Base-by-base conservation (phyloP, 2,113 vertebrate genomes). In the Macaca mulatta region DNA sequence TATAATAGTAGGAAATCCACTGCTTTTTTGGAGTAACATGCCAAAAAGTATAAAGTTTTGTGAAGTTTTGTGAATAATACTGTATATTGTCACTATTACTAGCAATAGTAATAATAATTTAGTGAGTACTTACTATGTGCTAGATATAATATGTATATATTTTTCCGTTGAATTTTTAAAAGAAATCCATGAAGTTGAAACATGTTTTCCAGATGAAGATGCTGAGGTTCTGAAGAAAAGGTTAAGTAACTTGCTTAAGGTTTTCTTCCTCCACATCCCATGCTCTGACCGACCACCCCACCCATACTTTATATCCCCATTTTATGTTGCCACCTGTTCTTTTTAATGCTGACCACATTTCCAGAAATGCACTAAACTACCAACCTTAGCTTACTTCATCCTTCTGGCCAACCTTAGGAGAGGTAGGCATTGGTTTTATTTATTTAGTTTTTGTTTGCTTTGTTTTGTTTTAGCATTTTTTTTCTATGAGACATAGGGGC, bases 1-100 rank as follows among this genome's bases (percentile, higher is more conserved):
- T 79, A n/a, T 45, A 90, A 40, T 52, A 43, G 67, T 72, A 80
- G 89, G 5, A 79, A 61, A 85, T 57, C n/a, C 17, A 89, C n/a
- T 74, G 85, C 35, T 92, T 91, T 84, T 35, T 69, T 32, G 70
- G 67, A 85, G 83, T 75, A 87, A 32, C 30, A n/a, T 92, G 43
- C 38, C 55, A 32, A 43, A 86, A 50, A 64, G 52, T 67, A 30
- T 88, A 75, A 92, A 67, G 45, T 95, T 90, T 38, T 79, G 14
- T 87, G 45, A 10, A 23, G 22, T 59, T 59, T 59, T 64, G 27
- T 64, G 61, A 32, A 64, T 64, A 32, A 32, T 64, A 64, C 61
- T 30, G 2, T 64, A 14, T 14, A 32, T 32, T 32, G 61, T 14
- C 14, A 32, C 27, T 14, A 64, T 64, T 32, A 64, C 27, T 64